These are phyloP conservation scores for Orchestes rusci DNA, from an alignment of 2,888 invertebrate genomes.

Conservation along the genomic window DNA sequence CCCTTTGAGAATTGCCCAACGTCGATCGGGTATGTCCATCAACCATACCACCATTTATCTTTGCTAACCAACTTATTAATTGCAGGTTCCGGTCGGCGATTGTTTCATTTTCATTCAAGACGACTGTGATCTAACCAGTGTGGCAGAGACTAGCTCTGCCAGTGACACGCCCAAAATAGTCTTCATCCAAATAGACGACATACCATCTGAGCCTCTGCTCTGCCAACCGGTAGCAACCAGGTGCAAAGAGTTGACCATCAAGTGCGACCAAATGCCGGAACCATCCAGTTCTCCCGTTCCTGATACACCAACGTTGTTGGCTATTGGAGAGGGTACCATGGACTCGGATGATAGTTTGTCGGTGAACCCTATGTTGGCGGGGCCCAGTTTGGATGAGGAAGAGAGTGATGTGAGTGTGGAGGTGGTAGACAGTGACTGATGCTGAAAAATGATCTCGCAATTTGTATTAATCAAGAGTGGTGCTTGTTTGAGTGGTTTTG, in stretches of 20 bases:
- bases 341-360: not conserved
- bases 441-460: constrained; percentile 21
- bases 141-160: constrained; percentile 33
- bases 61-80: constrained; percentile 7
- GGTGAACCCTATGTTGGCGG: constrained; percentile 2
- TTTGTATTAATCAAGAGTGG: constrained; percentile 11
- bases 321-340: constrained; percentile 9
- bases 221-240: constrained; percentile 1
- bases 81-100: constrained; percentile 40
- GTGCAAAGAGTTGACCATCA: no score
- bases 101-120: constrained; percentile 45
- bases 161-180: constrained; percentile 38
- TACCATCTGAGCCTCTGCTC: constrained; percentile 15
- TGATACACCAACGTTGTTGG: constrained; percentile 20
- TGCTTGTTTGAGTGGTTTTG: no score
- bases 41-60: no score
- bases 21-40: constrained; percentile 42
- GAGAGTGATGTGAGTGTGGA: constrained; percentile 22
- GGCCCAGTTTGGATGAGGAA: no score
- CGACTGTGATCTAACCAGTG: constrained; percentile 44
- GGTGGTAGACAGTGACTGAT: constrained; percentile 24
- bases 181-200: constrained; percentile 42
- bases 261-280: constrained; percentile 1
- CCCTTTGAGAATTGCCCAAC: constrained; percentile 49
- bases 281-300: constrained; percentile 29